These are phyloP conservation scores for Glyptemys insculpta DNA, from an alignment of 2,797 vertebrate genomes.

Conservation along the genomic window DNA sequence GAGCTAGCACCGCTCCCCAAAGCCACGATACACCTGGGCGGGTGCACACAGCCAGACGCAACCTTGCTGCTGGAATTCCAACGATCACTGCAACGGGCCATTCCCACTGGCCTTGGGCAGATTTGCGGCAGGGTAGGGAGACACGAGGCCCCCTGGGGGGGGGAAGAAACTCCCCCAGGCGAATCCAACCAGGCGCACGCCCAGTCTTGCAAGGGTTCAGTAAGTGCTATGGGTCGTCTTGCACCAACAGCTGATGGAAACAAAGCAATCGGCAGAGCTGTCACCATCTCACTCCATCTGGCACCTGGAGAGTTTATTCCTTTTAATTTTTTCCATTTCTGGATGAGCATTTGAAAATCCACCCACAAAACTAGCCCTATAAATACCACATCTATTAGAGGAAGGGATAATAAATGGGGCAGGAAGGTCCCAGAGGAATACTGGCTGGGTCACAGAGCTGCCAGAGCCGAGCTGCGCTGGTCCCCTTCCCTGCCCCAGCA, in stretches of 20 bases:
- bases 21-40: rapidly evolving
- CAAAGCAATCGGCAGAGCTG: background rate
- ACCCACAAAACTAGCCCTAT: background rate
- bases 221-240: background rate
- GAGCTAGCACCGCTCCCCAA: rapidly evolving
- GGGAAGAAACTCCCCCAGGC: background rate
- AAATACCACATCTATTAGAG: background rate
- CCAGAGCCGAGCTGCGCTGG: background rate
- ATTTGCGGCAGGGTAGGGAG: background rate
- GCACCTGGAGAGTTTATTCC: background rate
- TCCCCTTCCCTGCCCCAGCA: background rate
- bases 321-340: background rate
- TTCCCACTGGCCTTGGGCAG: background rate
- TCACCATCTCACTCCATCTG: background rate
- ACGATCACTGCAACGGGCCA: no score
- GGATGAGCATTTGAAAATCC: background rate
- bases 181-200: background rate
- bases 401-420: background rate
- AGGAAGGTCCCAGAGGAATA: background rate
- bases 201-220: background rate
- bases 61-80: background rate
- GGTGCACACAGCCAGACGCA: background rate
- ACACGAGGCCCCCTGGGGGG: no score
- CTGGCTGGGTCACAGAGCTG: background rate
- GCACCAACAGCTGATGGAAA: background rate